Percentiles rank a stretch among this genome's conserved stretches.
Conservation (phyloP, 2,797 vertebrate genomes). For the Hipposideros larvatus region DNA sequence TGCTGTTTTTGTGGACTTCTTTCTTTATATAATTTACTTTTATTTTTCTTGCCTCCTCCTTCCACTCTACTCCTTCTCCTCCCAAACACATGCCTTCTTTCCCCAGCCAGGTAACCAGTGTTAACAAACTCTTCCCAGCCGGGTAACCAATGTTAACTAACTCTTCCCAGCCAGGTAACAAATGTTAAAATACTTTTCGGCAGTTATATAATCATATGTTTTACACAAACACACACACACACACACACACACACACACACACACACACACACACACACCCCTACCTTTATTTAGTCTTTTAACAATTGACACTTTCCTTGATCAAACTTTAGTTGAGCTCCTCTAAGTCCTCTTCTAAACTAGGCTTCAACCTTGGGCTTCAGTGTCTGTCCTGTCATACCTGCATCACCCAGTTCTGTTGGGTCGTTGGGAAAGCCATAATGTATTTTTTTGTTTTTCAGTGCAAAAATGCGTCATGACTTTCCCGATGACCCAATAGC, state of each 20-base stretch:
- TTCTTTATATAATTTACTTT: slow-evolving; percentile 9
- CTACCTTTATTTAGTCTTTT: not conserved
- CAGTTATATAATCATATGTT: not conserved
- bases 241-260: not conserved
- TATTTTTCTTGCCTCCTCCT: not conserved
- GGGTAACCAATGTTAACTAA: not conserved
- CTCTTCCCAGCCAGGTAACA: not conserved
- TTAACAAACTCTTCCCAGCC: not conserved
- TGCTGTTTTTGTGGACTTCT: not conserved
- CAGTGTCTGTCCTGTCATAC: not conserved
- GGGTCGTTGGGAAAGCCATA: no score
- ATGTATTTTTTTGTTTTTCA: no score
- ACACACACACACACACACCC: not conserved
- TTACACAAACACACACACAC: not conserved
- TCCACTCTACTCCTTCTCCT: not conserved
- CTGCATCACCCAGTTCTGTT: not conserved
- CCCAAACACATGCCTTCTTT: not conserved
- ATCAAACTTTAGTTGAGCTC: not conserved
- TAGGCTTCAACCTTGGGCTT: not conserved
- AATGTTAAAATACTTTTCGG: not conserved
- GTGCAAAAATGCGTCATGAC: no score
- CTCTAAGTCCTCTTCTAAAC: not conserved
- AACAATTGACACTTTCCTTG: not conserved
- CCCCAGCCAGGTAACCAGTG: not conserved
- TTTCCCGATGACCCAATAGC: not conserved